Evolutionary conservation across 2,888 invertebrate genomes (phyloP).

Genomic region (Caenorhabditis macrosperma): DNA sequence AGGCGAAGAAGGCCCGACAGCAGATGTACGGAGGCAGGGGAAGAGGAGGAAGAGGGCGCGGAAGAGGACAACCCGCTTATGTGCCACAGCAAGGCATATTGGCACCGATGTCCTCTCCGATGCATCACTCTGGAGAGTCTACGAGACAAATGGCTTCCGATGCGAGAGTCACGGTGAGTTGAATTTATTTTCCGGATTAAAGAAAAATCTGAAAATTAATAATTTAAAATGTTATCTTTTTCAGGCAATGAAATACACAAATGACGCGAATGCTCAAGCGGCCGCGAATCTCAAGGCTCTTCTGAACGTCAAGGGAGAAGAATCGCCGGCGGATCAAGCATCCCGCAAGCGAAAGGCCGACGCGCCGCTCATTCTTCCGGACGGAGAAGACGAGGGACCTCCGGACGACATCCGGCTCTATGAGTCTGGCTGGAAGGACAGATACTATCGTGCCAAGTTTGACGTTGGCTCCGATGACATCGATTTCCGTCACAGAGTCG

Average conservation of each 20-base stretch:
- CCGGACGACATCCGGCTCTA: slow-evolving; percentile 82
- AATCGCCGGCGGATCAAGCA: slow-evolving; percentile 46
- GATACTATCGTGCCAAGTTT: slow-evolving; percentile 85
- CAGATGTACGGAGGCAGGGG: slow-evolving; percentile 67
- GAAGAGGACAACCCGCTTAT: slow-evolving; percentile 60
- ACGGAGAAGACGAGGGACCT: slow-evolving; percentile 71
- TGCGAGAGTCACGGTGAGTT: slow-evolving; percentile 40
- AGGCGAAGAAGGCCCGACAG: slow-evolving; percentile 82
- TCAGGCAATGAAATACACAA: slow-evolving; percentile 50
- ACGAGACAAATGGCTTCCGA: slow-evolving; percentile 69
- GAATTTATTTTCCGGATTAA: too few relatives aligned
- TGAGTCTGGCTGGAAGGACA: slow-evolving; percentile 97
- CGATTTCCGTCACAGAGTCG: slow-evolving; percentile 91
- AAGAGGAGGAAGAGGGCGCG: slow-evolving; percentile 22
- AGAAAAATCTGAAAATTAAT: background rate
- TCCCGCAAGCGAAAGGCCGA: slow-evolving; percentile 65
- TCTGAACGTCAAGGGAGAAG: slow-evolving; percentile 80
- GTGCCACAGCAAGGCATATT: slow-evolving; percentile 60
- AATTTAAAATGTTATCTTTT: background rate
- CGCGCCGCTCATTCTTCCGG: slow-evolving; percentile 15
- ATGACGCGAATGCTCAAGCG: slow-evolving; percentile 78
- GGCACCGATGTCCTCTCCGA: slow-evolving; percentile 59
- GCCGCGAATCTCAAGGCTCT: slow-evolving; percentile 82
- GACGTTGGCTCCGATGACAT: slow-evolving; percentile 81
- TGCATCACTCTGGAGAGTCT: slow-evolving; percentile 58